Percentiles rank a stretch among this genome's conserved stretches.
These are phyloP conservation scores for Hylaeus anthracinus DNA, from an alignment of 1,140 invertebrate species.

Conservation along the genomic window DNA sequence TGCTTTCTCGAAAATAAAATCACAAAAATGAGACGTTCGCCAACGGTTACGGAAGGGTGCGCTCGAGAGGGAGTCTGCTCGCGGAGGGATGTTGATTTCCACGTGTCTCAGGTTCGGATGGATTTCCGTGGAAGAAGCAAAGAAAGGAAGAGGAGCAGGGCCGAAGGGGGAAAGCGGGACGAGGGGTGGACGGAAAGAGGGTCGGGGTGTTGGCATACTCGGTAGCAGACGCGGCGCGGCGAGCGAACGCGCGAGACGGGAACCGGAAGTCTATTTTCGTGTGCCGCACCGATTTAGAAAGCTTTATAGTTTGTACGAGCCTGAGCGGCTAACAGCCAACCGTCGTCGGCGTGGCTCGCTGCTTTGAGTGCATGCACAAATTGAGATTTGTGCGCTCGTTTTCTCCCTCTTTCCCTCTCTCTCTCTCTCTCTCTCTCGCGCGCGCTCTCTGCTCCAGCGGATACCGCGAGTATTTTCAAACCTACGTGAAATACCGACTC, in stretches of 20 bases:
- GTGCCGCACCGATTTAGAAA: slow-evolving; percentile 78
- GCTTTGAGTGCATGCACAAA: slow-evolving; percentile 38
- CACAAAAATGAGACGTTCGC: too few relatives aligned
- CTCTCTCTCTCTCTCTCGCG: slow-evolving; percentile 1
- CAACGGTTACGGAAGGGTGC: too few relatives aligned
- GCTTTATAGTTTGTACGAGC: slow-evolving; percentile 78
- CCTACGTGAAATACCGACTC: slow-evolving; percentile 2
- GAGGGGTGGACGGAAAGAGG: slow-evolving; percentile 40
- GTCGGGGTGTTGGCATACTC: slow-evolving; percentile 60
- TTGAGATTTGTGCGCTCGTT: slow-evolving; percentile 34
- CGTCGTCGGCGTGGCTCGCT: slow-evolving; percentile 50
- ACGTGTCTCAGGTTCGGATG: neutral
- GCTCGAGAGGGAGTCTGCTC: too few relatives aligned
- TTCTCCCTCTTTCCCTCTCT: neutral
- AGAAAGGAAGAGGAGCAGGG: slow-evolving; percentile 1
- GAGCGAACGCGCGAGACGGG: slow-evolving; percentile 70
- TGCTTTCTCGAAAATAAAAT: too few relatives aligned
- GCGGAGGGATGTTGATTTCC: neutral
- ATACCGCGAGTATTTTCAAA: neutral
- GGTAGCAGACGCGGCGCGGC: slow-evolving; percentile 53
- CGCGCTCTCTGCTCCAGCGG: neutral
- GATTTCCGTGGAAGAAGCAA: neutral
- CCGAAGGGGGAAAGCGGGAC: neutral
- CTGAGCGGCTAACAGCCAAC: slow-evolving; percentile 51
- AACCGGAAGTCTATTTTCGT: slow-evolving; percentile 82